A percentile compares a stretch with the other conserved stretches of the same genome.
These are phyloP conservation scores for Folsomia candida DNA, from an alignment of 2,888 invertebrate genomes.

Conservation along the genomic window DNA sequence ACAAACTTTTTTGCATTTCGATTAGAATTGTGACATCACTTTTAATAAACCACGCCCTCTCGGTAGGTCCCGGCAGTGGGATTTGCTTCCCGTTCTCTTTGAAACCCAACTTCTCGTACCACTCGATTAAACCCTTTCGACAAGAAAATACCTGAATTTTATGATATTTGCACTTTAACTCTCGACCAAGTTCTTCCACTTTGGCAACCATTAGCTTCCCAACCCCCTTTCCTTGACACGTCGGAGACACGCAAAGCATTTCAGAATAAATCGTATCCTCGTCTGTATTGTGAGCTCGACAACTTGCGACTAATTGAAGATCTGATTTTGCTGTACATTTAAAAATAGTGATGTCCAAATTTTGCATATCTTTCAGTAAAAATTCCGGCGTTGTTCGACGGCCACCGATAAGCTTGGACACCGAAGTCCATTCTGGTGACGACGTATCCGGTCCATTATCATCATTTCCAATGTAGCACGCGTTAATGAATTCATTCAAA, in stretches of 20 bases:
- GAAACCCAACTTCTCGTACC: conserved; percentile 1
- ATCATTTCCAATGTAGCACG: neutral
- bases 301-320: neutral
- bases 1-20: neutral
- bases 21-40: neutral
- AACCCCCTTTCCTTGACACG: neutral
- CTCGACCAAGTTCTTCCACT: neutral
- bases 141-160: neutral
- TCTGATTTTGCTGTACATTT: neutral
- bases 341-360: neutral
- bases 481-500: neutral
- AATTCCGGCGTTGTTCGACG: neutral
- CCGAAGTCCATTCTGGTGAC: neutral
- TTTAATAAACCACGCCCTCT: neutral
- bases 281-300: neutral
- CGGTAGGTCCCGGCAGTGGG: neutral
- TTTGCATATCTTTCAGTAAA: neutral
- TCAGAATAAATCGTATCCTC: neutral
- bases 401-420: neutral
- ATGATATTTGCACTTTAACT: neutral
- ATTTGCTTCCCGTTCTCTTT: neutral
- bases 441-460: too few relatives aligned
- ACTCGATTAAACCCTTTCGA: neutral
- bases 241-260: neutral
- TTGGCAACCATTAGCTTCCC: neutral